A percentile compares a stretch with the other conserved stretches of the same genome.
Conservation (phyloP, 2,888 invertebrate species). For the Nycteola revayana region DNA sequence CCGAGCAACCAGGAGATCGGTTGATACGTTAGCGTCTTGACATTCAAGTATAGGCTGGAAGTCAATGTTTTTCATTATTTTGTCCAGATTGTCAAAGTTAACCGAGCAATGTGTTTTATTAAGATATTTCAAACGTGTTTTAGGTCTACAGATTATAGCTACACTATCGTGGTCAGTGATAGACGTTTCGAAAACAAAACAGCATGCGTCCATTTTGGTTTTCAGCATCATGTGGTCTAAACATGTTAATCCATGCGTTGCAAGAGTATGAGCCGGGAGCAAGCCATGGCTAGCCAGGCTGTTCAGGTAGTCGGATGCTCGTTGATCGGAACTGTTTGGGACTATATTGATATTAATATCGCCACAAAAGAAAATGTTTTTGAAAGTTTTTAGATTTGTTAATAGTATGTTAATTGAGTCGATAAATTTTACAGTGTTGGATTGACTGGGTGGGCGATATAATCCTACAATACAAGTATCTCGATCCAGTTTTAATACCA, state of each 20-base stretch:
- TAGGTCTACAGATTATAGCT: background rate
- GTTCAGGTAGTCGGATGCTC: constrained; percentile 16
- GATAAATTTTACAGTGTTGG: constrained; percentile 3
- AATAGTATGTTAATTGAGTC: background rate
- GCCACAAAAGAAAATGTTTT: constrained; percentile 22
- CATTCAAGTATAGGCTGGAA: background rate
- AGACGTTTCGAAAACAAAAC: background rate
- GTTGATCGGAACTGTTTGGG: background rate
- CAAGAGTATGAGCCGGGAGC: constrained; percentile 3
- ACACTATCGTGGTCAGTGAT: too few relatives aligned
- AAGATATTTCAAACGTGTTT: background rate
- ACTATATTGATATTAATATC: constrained; percentile 2
- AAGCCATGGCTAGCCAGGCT: constrained; percentile 19
- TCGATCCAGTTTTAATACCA: constrained; percentile 5
- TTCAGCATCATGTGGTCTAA: too few relatives aligned
- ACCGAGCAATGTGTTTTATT: background rate
- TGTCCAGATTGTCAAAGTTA: background rate
- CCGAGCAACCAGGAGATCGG: background rate
- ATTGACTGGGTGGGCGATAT: constrained; percentile 7
- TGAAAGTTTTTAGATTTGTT: background rate
- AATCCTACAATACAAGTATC: too few relatives aligned
- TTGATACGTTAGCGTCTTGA: background rate
- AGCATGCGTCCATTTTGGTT: too few relatives aligned
- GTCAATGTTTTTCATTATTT: background rate
- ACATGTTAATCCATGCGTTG: background rate